Evolutionary conservation across 2,113 vertebrate species (phyloP).

Genomic region (Sinocyclocheilus anshuiensis): DNA sequence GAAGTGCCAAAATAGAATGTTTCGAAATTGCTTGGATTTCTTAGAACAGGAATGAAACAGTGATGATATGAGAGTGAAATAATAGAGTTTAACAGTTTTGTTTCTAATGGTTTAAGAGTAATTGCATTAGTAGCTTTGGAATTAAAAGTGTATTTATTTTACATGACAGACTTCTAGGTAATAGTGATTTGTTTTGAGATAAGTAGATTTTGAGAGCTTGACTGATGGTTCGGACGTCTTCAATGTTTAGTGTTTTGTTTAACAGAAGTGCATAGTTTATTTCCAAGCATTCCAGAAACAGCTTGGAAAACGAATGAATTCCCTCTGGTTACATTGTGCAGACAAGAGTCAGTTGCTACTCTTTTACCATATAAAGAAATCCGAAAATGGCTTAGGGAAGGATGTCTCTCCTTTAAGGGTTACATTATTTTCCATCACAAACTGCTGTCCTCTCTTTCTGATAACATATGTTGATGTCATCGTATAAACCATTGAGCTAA

Average conservation of each 20-base stretch:
- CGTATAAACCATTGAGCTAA: neutral
- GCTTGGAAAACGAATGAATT: neutral
- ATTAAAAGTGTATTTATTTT: neutral
- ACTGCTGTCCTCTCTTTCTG: constrained; percentile 1
- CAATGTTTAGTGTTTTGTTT: neutral
- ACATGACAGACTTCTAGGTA: neutral
- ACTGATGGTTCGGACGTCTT: neutral
- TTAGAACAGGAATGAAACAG: neutral
- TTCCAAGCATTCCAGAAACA: neutral
- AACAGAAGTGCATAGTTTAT: neutral
- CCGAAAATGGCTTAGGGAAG: constrained; percentile 42
- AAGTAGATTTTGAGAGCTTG: constrained; percentile 1
- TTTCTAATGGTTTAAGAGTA: neutral
- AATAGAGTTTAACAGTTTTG: neutral
- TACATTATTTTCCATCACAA: constrained; percentile 66
- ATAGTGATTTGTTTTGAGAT: neutral
- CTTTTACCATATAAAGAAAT: constrained; percentile 74
- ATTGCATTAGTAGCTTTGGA: neutral
- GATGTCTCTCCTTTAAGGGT: constrained; percentile 65
- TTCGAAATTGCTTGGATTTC: neutral
- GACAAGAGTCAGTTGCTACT: constrained; percentile 25
- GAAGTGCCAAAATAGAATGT: neutral
- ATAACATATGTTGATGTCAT: neutral
- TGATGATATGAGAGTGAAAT: neutral
- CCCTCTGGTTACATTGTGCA: constrained; percentile 41